Evolutionary conservation across 2,888 invertebrate genomes (phyloP).

Genomic region (Candidula unifasciata): DNA sequence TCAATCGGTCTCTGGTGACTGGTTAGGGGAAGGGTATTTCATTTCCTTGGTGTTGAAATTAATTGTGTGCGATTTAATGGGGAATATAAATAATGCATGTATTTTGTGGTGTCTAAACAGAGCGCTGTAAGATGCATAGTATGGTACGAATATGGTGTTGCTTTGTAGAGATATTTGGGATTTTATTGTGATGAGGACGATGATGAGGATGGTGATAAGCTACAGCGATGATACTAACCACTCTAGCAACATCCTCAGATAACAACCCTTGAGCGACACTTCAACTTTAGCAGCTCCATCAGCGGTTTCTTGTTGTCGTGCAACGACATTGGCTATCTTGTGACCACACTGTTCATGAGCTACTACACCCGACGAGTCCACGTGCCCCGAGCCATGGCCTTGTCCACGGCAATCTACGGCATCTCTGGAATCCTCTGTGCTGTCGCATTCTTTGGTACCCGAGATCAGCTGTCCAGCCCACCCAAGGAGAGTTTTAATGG

Average conservation of each 20-base stretch:
- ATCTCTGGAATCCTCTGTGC: slow-evolving; percentile 64
- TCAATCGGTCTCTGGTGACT: too few species aligned
- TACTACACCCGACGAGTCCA: slow-evolving; percentile 60
- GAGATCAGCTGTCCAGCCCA: slow-evolving; percentile 33
- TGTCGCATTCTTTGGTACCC: slow-evolving; percentile 61
- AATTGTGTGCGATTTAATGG: too few species aligned
- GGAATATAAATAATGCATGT: too few species aligned
- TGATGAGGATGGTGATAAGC: background rate
- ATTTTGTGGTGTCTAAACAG: too few species aligned
- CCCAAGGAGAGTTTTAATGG: background rate
- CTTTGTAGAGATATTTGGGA: background rate
- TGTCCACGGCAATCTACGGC: slow-evolving; percentile 61
- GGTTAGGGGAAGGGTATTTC: too few species aligned
- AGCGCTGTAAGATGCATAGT: too few species aligned
- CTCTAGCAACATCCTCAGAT: slow-evolving; percentile 52
- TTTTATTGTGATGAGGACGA: background rate
- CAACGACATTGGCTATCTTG: slow-evolving; percentile 71
- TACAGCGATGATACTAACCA: background rate
- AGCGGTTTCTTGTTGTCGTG: slow-evolving; percentile 69
- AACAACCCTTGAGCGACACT: slow-evolving; percentile 69
- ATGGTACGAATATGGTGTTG: background rate
- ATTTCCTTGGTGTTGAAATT: too few species aligned
- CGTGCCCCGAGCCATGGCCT: slow-evolving; percentile 62
- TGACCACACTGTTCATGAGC: slow-evolving; percentile 60
- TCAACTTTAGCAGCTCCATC: slow-evolving; percentile 69